Percentiles rank a stretch among this genome's conserved stretches.
Evolutionary conservation across 2,797 vertebrate species (phyloP).

Genomic region (Pachyuromys duprasi): DNA sequence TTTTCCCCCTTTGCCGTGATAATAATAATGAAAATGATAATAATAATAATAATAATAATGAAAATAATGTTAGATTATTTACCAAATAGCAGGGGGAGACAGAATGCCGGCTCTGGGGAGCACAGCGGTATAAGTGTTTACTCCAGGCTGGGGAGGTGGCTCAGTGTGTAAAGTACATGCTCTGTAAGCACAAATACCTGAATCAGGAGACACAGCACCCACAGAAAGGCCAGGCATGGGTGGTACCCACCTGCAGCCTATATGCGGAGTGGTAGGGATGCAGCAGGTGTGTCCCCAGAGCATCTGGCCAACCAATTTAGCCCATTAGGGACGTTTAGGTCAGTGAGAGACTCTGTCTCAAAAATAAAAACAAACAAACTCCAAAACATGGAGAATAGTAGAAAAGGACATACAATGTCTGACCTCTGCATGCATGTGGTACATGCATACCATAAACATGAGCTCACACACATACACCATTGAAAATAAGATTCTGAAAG

Average conservation of each 20-base stretch:
- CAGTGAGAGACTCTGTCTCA: background rate
- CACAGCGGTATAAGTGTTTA: background rate
- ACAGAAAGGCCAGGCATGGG: background rate
- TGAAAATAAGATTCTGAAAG: background rate
- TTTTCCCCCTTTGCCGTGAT: background rate
- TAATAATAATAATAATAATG: no score
- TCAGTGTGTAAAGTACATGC: background rate
- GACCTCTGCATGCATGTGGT: background rate
- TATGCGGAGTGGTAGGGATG: background rate
- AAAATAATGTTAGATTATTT: background rate
- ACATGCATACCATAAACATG: background rate
- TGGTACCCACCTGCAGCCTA: no score
- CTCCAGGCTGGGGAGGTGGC: background rate
- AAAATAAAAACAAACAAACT: background rate
- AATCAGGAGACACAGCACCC: background rate
- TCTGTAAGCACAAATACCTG: background rate
- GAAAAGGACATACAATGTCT: background rate
- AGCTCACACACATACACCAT: background rate
- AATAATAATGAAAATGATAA: no score
- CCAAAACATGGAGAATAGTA: background rate
- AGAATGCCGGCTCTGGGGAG: background rate
- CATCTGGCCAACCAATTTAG: background rate
- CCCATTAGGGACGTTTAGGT: background rate
- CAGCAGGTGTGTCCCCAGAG: background rate
- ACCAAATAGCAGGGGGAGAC: background rate